These are phyloP conservation scores for Chiloscyllium punctatum DNA, from an alignment of 2,797 vertebrate species.

Conservation along the genomic window DNA sequence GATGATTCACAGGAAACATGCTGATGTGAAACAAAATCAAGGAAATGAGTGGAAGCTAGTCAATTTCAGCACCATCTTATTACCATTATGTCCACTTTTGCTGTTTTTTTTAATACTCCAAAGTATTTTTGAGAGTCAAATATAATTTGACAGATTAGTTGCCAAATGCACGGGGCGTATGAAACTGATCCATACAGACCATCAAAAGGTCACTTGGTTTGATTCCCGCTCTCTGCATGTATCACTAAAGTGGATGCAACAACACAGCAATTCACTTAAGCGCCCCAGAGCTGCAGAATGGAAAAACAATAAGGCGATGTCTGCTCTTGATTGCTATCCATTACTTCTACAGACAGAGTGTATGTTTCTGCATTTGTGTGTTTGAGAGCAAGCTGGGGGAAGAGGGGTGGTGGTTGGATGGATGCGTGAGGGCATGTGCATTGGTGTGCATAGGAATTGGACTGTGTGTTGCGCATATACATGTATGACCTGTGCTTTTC, in stretches of 20 bases:
- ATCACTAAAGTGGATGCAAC: background rate
- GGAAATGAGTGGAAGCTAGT: background rate
- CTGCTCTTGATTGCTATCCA: background rate
- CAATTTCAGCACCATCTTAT: background rate
- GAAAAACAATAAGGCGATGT: background rate
- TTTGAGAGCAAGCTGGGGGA: too few species aligned
- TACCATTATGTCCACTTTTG: background rate
- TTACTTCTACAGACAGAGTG: background rate
- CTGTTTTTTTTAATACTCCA: background rate
- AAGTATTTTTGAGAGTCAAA: background rate
- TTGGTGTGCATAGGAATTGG: background rate
- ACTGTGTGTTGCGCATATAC: background rate
- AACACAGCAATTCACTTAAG: background rate
- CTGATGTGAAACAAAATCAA: background rate
- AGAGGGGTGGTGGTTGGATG: too few species aligned
- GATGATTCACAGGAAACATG: background rate
- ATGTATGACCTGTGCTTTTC: background rate
- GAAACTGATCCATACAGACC: background rate
- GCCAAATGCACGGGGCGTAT: background rate
- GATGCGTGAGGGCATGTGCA: background rate
- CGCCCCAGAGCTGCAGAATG: background rate
- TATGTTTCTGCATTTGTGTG: background rate
- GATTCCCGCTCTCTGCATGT: background rate
- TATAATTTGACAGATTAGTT: background rate
- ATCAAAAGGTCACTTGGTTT: background rate